phyloP scores from a whole-genome alignment of 2,888 invertebrate species.

The Argyresthia albistria region DNA sequence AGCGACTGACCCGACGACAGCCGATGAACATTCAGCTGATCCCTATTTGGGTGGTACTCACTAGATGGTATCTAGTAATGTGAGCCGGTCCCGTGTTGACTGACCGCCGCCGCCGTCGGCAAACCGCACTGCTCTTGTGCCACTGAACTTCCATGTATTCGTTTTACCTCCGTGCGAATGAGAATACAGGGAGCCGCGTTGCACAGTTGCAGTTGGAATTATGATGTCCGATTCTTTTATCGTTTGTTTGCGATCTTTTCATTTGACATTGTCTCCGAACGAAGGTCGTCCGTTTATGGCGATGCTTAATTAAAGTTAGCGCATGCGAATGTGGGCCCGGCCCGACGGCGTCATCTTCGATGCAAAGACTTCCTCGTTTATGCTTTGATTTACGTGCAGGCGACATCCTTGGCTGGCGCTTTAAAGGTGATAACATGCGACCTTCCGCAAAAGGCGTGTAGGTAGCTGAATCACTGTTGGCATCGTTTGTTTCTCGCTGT shows the following conservation, averaged over 20 bases:
- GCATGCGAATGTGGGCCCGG: constrained; percentile 17
- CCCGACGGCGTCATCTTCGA: constrained; percentile 23
- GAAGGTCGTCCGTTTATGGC: constrained; percentile 45
- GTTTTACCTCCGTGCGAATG: background rate
- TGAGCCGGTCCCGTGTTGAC: background rate
- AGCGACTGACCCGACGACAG: constrained; percentile 9
- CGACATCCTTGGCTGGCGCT: constrained; percentile 33
- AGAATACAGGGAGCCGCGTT: too few species aligned
- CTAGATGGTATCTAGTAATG: constrained; percentile 8
- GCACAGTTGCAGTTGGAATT: background rate
- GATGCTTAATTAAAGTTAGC: constrained; percentile 48
- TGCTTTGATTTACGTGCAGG: constrained; percentile 47
- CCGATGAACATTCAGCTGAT: constrained; percentile 7
- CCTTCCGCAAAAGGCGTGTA: constrained; percentile 46
- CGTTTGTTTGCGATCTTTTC: constrained; percentile 31
- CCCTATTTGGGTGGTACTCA: constrained; percentile 18
- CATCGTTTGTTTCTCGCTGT: constrained; percentile 25
- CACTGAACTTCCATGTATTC: background rate
- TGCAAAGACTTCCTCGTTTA: constrained; percentile 20
- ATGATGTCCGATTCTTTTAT: constrained; percentile 16
- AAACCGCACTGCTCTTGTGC: background rate
- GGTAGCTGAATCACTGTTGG: constrained; percentile 37
- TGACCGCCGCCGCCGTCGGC: background rate
- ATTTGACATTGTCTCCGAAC: constrained; percentile 23
- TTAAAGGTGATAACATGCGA: constrained; percentile 33